phyloP scores from a whole-genome alignment of 2,797 vertebrate genomes.

The Leptoclinus maculatus region DNA sequence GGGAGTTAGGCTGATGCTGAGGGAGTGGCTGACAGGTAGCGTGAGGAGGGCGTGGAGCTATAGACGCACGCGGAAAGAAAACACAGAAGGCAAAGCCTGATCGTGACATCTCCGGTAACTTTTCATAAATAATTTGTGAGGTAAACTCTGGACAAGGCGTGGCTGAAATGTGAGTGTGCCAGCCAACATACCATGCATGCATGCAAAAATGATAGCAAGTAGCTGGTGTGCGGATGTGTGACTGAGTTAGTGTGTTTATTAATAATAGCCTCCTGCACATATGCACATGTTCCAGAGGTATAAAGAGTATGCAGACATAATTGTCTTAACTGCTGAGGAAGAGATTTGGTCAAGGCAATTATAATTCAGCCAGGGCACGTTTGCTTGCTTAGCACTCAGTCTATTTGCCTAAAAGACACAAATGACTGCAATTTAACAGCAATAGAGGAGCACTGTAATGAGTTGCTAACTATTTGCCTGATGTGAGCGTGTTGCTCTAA shows the following conservation, averaged over 20 bases:
- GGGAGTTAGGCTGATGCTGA: too few relatives aligned
- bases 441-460: conserved; percentile 68
- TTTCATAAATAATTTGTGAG: conserved; percentile 16
- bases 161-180: conserved; percentile 23
- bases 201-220: neutral
- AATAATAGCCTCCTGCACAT: conserved; percentile 19
- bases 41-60: too few relatives aligned
- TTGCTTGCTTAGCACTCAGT: conserved; percentile 67
- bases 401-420: conserved; percentile 77
- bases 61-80: too few relatives aligned
- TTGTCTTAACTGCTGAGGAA: conserved; percentile 67
- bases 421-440: conserved; percentile 78
- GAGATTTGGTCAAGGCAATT: conserved; percentile 74
- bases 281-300: conserved; percentile 19
- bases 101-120: too few relatives aligned
- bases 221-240: neutral
- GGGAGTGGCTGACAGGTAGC: too few relatives aligned
- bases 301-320: conserved; percentile 45
- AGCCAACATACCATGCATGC: neutral
- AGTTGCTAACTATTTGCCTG: conserved; percentile 68
- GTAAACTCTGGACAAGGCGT: conserved; percentile 22
- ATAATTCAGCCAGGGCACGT: conserved; percentile 68
- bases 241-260: conserved; percentile 21
- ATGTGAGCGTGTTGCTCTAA: conserved; percentile 64
- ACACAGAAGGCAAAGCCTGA: too few relatives aligned